These are phyloP conservation scores for Drosophila yooni DNA, from an alignment of 2,888 invertebrate species.

Conservation along the genomic window DNA sequence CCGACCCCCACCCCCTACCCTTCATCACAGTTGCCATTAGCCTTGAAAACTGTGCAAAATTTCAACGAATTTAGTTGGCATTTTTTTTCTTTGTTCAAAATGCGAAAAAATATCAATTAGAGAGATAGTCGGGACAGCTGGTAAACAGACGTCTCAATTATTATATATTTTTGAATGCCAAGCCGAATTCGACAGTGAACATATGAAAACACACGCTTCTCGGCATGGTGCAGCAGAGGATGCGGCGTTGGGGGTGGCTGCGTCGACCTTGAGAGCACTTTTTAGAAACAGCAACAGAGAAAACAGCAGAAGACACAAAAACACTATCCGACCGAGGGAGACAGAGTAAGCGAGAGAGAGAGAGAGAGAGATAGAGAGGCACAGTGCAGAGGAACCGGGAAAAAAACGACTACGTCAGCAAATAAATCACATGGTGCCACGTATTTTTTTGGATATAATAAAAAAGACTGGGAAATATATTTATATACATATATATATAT, in stretches of 20 bases:
- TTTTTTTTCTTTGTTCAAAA: constrained; percentile 9
- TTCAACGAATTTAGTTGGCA: constrained; percentile 17
- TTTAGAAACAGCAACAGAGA: constrained; percentile 28
- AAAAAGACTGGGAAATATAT: constrained; percentile 31
- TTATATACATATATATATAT: neutral
- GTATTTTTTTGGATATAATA: constrained; percentile 38
- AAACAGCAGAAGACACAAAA: constrained; percentile 12
- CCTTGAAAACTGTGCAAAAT: constrained; percentile 58
- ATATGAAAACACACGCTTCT: constrained; percentile 48
- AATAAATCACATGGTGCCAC: constrained; percentile 67
- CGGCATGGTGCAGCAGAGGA: too few relatives aligned
- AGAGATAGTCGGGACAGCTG: constrained; percentile 67
- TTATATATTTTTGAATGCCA: constrained; percentile 74
- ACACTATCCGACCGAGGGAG: neutral
- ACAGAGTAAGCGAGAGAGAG: constrained; percentile 2
- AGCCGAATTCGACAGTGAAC: constrained; percentile 75
- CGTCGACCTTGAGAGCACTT: constrained; percentile 48
- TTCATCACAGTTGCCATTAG: constrained; percentile 32
- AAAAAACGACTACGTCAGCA: constrained; percentile 46
- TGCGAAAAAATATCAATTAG: constrained; percentile 57
- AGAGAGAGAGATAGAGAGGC: neutral
- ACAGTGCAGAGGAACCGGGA: neutral
- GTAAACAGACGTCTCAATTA: constrained; percentile 42
- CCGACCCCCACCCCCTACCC: fast-evolving
- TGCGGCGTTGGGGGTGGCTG: neutral